These are phyloP conservation scores for Spongilla lacustris DNA, from an alignment of 37 sponge, comb jelly and placozoan species.

Conservation along the genomic window DNA sequence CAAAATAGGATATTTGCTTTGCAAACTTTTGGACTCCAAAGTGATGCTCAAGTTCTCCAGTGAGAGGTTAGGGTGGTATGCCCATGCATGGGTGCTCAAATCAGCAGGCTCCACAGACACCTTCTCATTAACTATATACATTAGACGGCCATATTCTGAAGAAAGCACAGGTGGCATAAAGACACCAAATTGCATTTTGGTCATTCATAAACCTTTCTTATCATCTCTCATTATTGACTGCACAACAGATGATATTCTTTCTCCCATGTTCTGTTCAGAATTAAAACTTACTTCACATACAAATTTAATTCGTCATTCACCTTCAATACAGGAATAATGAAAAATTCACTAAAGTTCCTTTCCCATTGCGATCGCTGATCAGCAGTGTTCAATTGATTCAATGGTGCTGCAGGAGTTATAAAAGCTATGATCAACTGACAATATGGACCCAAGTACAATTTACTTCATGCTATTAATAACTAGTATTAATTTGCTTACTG, in stretches of 20 bases:
- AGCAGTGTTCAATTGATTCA: neutral
- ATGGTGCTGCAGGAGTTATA: neutral
- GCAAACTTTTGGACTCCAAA: slow-evolving; percentile 29
- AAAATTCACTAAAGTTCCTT: neutral
- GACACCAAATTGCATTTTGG: too few species aligned
- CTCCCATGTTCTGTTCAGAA: neutral
- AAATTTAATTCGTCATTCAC: neutral
- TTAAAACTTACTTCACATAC: neutral
- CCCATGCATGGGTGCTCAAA: slow-evolving; percentile 64
- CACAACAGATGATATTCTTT: neutral
- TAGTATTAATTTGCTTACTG: neutral
- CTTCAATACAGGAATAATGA: neutral
- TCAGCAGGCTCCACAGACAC: neutral
- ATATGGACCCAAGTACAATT: too few species aligned
- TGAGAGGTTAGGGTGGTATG: slow-evolving; percentile 51
- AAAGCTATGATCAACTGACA: neutral
- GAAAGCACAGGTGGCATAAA: neutral
- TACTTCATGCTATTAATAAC: too few species aligned
- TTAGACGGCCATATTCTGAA: slow-evolving; percentile 63
- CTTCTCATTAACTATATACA: slow-evolving; percentile 64
- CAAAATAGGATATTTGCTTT: slow-evolving; percentile 52
- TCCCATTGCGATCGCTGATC: neutral
- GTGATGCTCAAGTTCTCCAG: slow-evolving; percentile 54
- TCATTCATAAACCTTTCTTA: slow-evolving; percentile 12
- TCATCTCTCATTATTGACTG: slow-evolving; percentile 3